These are phyloP conservation scores for Rhinichthys klamathensis DNA, from an alignment of 2,113 vertebrate species.

Conservation along the genomic window DNA sequence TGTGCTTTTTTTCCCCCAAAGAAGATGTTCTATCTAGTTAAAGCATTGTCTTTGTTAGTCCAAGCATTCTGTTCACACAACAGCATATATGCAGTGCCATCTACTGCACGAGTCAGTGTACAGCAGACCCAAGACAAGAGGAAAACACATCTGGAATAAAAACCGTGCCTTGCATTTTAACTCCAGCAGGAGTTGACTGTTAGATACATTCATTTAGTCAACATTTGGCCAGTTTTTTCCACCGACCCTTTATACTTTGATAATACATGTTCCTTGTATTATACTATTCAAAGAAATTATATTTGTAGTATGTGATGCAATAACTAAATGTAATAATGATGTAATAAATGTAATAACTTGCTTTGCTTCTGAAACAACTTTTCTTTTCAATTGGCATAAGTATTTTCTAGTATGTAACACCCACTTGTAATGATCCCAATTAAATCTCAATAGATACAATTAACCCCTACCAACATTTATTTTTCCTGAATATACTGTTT, in stretches of 20 bases:
- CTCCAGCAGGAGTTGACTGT: background rate
- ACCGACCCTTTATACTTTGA: no score
- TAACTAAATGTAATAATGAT: background rate
- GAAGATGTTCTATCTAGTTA: background rate
- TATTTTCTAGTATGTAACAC: background rate
- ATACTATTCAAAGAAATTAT: background rate
- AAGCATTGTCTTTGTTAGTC: background rate
- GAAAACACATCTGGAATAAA: slow-evolving; percentile 10
- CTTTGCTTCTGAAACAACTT: background rate
- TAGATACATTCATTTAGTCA: background rate
- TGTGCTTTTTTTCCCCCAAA: background rate
- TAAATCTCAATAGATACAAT: background rate
- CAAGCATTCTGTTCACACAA: slow-evolving; percentile 27
- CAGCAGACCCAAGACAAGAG: background rate
- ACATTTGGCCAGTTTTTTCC: background rate
- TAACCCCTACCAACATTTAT: no score
- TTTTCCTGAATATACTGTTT: background rate
- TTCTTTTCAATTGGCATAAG: background rate
- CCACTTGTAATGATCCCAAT: background rate
- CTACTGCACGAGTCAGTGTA: slow-evolving; percentile 61
- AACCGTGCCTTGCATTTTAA: background rate
- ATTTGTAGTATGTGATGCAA: background rate
- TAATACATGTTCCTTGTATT: background rate
- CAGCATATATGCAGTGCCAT: slow-evolving; percentile 72
- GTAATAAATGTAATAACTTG: no score